Conservation (phyloP, 1,140 invertebrate species). For the Drosophila pachea region DNA sequence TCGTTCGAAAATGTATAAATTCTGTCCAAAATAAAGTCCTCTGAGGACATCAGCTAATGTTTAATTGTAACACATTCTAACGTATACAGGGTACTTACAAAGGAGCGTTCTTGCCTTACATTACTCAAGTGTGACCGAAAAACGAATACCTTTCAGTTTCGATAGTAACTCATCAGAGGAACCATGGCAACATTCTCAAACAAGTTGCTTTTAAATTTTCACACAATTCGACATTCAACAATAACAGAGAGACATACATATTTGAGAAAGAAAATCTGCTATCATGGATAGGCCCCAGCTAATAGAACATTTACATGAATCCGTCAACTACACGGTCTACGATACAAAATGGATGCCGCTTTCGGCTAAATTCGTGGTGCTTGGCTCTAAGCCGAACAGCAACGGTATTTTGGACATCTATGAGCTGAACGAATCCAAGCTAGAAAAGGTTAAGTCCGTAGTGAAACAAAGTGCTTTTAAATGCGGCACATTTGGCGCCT, state of each 20-base stretch:
- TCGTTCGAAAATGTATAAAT: neutral
- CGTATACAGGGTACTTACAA: neutral
- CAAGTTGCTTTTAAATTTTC: constrained; percentile 44
- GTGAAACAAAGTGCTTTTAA: constrained; percentile 93
- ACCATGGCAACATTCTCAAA: constrained; percentile 54
- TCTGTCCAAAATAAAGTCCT: too few relatives aligned
- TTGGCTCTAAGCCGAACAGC: constrained; percentile 91
- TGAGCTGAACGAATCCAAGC: constrained; percentile 86
- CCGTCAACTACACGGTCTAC: constrained; percentile 91
- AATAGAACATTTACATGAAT: constrained; percentile 91
- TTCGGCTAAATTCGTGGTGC: constrained; percentile 92
- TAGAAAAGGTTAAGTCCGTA: constrained; percentile 86
- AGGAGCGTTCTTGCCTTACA: neutral
- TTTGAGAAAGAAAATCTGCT: neutral
- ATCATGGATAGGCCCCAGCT: constrained; percentile 90
- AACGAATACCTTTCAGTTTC: neutral
- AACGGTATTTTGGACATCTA: constrained; percentile 93
- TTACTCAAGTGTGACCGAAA: neutral
- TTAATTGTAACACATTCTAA: too few relatives aligned
- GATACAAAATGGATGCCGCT: constrained; percentile 97
- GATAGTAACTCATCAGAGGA: constrained; percentile 9
- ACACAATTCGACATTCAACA: constrained; percentile 25
- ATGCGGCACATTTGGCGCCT: constrained; percentile 95
- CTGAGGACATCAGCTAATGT: too few relatives aligned
- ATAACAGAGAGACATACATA: neutral